Base-by-base conservation (phyloP, 2,797 vertebrate species). In the Falco peregrinus region DNA sequence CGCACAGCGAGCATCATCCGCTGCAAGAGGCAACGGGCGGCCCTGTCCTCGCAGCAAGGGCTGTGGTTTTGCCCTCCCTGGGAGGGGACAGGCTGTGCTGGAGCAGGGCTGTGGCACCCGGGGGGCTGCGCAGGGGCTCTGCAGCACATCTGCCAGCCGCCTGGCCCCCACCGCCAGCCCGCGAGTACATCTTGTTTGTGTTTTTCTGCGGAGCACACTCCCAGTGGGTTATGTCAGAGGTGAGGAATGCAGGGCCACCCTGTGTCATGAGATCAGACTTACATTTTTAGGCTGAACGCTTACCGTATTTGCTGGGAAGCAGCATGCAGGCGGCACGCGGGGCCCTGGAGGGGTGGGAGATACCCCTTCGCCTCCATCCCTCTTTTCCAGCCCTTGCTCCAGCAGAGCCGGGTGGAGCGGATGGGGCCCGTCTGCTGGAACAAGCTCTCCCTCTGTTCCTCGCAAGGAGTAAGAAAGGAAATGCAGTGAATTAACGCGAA, bases 171-270 rank as follows among this genome's bases (percentile, higher is more conserved):
- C 93, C 85, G 68, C 88, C 96, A 35, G 90, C 93, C 89, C 74
- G 48, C 80, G n/a, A 94, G 96, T 94, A 97, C 96, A 97, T 96
- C 93, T 97, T 97, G 97, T 96, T 97, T 97, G 97, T 97, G 97
- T 95, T 96, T 96, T 97, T 95, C 77, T 51, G 95, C 80, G 28
- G 70, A 95, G 96, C 86, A 68, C 95, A 70, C 97, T 97, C 96
- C 96, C 96, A 95, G 96, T 41, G 93, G 95, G 93, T 97, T 97
- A 96, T 97, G 97, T 97, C 97, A 97, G 97, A 93, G 97, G 97
- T 97, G 97, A 96, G 96, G 97, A 97, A 97, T 97, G 96, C 95
- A 22, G 85, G 96, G 97, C 97, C 97, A 95, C 96, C 96, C 97
- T 97, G 91, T 92, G 97, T 94, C 97, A 96, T 97, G 97, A 96